Base-by-base conservation (phyloP, 64 coral and sea anemone genomes). In the Actinia tenebrosa region DNA sequence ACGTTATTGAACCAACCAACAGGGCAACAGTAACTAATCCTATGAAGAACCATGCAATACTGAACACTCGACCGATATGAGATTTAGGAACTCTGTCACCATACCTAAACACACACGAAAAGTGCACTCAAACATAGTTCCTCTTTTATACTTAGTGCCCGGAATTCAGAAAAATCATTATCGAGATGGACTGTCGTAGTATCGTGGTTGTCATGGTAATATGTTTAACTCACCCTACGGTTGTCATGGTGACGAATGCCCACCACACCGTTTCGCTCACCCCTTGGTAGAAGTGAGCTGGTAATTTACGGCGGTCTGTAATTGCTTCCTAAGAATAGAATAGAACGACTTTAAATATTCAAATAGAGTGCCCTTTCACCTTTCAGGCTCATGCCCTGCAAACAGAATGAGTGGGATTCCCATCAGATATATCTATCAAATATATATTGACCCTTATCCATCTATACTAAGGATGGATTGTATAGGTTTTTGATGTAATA, bases 181-280 rank as follows among this genome's bases (percentile, higher is more conserved):
- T 42, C 22, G n/a, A 8, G 71, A 11, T 26, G 5, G 14, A 22
- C 71, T n/a, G 5, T 14, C 13, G 22, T 75, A 16, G 37, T 42
- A 6, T 42, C 71, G 10, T 58, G 56, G 4, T 66, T 66, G 63
- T 42, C 77, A 42, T 79, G 77, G 45, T 45, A 13, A 44, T 47
- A 79, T 11, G 16, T 79, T 79, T 79, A 79, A 16, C 84, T 64
- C 80, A 91, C 89, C 89, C 89, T 3, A 91, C 89, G 9, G 89
- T 91, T 82, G 89, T 91, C 89, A 91, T 91, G 84, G 84, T 86
- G 43, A 87, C 42, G 61, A 91, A 82, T 0, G 89, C 78, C 89
- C 89, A 91, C 89, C 89, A 91, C 13, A 91, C 17, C 60, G 69
- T 66, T 23, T 66, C 63, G 19, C 3, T n/a, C n/a, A 66, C 63